Evolutionary conservation across 2,888 invertebrate species (phyloP).

Genomic region (Leptinotarsa tumamoca): DNA sequence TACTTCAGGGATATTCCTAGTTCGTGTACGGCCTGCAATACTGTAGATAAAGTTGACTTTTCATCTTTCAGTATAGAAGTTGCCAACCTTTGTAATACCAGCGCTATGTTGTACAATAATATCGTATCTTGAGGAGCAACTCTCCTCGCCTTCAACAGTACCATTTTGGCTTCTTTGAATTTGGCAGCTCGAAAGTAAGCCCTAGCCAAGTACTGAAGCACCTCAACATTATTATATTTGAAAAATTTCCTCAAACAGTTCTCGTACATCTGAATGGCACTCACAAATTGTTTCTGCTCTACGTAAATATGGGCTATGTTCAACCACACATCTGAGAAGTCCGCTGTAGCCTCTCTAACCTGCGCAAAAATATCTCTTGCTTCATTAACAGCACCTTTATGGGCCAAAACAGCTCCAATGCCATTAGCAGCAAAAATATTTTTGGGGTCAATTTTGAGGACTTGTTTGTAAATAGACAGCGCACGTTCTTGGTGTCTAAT

Average conservation of each 20-base stretch:
- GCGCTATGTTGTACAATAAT: conserved; percentile 92
- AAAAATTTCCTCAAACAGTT: conserved; percentile 98
- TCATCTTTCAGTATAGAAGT: conserved; percentile 94
- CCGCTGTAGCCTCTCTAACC: conserved; percentile 98
- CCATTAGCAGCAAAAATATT: conserved; percentile 99
- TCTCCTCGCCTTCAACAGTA: conserved; percentile 88
- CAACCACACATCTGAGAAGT: conserved; percentile 99
- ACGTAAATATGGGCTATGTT: conserved; percentile 99
- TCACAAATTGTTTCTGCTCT: conserved; percentile 96
- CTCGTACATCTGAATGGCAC: conserved; percentile 99
- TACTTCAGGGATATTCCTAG: conserved; percentile 93
- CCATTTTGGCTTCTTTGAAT: conserved; percentile 86
- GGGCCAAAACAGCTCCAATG: conserved; percentile 95
- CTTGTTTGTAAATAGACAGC: conserved; percentile 91
- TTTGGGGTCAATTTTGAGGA: conserved; percentile 88
- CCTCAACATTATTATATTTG: conserved; percentile 93
- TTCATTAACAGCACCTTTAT: conserved; percentile 91
- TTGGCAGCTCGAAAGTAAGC: conserved; percentile 94
- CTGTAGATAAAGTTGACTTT: conserved; percentile 87
- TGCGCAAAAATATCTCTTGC: conserved; percentile 98
- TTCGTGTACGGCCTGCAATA: conserved; percentile 94
- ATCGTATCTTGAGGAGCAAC: conserved; percentile 95
- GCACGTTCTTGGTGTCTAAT: conserved; percentile 96
- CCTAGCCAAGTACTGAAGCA: conserved; percentile 93
- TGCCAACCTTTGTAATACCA: conserved; percentile 91